Percentiles rank a stretch among this genome's conserved stretches.
Conservation (phyloP, 2,113 vertebrate species). For the Mormyrus iriodes region DNA sequence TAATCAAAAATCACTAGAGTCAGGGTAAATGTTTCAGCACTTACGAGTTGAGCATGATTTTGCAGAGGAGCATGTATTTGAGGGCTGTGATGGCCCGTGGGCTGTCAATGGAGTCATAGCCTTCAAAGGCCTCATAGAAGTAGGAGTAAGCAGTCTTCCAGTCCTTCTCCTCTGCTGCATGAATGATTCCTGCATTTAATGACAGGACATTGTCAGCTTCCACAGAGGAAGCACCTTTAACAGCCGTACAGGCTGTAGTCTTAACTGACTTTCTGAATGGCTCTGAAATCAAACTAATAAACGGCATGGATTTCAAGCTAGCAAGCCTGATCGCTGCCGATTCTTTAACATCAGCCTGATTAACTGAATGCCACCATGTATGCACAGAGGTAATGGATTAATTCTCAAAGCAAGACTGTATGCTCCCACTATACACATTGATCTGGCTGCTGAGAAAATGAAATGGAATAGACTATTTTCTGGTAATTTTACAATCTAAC, state of each 20-base stretch:
- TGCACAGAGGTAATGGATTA: background rate
- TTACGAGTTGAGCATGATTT: constrained; percentile 94
- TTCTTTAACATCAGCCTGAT: background rate
- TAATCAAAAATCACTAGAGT: background rate
- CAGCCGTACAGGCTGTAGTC: background rate
- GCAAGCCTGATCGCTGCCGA: background rate
- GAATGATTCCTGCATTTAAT: constrained; percentile 82
- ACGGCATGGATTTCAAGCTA: background rate
- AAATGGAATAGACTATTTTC: background rate
- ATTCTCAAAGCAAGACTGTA: background rate
- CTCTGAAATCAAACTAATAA: background rate
- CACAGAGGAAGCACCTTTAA: background rate
- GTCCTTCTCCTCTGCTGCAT: constrained; percentile 97
- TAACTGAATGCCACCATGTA: background rate
- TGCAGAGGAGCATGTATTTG: constrained; percentile 99
- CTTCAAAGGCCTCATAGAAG: constrained; percentile 97
- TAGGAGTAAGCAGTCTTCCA: constrained; percentile 99
- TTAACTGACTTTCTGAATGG: background rate
- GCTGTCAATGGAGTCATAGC: constrained; percentile 92
- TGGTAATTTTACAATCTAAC: background rate
- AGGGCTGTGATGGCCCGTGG: constrained; percentile 90
- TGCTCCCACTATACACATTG: background rate
- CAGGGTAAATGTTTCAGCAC: constrained; percentile 39
- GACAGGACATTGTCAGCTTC: background rate
- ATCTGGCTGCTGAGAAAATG: background rate